A percentile compares a stretch with the other conserved stretches of the same genome.
These are phyloP conservation scores for Oreochromis aureus DNA, from an alignment of 2,113 vertebrate species.

Conservation along the genomic window DNA sequence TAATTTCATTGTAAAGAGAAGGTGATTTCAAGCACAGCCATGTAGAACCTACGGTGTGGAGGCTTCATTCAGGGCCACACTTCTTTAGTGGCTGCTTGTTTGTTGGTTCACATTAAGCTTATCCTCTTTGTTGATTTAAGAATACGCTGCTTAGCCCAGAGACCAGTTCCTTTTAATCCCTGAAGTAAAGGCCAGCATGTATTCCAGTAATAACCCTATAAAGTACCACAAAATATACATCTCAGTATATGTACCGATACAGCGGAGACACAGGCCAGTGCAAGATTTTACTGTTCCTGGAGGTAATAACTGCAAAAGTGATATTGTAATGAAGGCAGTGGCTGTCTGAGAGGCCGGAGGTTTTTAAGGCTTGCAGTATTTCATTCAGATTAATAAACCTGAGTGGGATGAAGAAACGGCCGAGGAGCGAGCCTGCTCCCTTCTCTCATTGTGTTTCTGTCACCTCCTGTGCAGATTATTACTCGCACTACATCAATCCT, in stretches of 20 bases:
- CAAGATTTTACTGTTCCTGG: slow-evolving; percentile 3
- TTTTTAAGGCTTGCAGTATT: slow-evolving; percentile 4
- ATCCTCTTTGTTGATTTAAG: background rate
- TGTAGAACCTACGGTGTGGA: background rate
- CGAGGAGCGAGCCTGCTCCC: background rate
- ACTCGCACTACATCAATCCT: background rate
- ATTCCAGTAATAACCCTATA: slow-evolving; percentile 20
- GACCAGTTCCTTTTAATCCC: background rate
- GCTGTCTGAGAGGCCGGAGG: background rate
- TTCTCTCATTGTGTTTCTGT: background rate
- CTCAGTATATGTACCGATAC: background rate
- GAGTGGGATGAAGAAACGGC: background rate
- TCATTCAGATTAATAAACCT: slow-evolving; percentile 25
- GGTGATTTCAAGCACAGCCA: background rate
- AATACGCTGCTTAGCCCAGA: background rate
- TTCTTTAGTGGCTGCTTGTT: background rate
- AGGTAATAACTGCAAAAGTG: slow-evolving; percentile 25
- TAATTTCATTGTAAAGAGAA: background rate
- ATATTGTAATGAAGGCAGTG: slow-evolving; percentile 31
- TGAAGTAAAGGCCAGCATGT: background rate
- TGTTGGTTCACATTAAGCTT: background rate
- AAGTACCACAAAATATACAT: background rate
- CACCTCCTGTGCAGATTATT: background rate
- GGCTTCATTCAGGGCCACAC: background rate
- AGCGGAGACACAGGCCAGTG: background rate